These are phyloP conservation scores for Protonibea diacanthus DNA, from an alignment of 2,797 vertebrate species.

Conservation along the genomic window DNA sequence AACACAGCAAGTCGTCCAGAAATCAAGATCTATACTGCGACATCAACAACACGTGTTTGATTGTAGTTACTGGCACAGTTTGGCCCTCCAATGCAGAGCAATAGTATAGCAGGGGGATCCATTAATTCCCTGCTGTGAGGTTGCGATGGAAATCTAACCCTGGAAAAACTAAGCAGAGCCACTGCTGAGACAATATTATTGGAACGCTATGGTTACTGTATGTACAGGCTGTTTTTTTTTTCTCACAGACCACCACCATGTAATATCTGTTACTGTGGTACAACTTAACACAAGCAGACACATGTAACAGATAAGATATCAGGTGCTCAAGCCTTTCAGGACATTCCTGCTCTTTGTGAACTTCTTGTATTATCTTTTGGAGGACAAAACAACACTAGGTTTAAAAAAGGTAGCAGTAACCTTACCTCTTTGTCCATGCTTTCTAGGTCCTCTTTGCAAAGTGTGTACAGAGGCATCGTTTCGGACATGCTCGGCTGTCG, in stretches of 20 bases:
- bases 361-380: neutral
- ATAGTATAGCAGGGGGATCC: neutral
- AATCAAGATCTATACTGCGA: neutral
- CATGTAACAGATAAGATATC: neutral
- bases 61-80: neutral
- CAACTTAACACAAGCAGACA: neutral
- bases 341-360: neutral
- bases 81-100: neutral
- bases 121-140: neutral
- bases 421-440: slow-evolving; percentile 99
- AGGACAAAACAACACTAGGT: neutral
- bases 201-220: too few species aligned
- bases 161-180: neutral
- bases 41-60: neutral
- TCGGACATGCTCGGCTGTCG: slow-evolving; percentile 98
- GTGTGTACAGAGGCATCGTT: slow-evolving; percentile 94
- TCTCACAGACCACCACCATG: neutral
- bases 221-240: neutral
- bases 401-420: too few species aligned
- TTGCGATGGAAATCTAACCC: neutral
- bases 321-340: neutral
- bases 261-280: neutral
- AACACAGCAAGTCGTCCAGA: neutral
- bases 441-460: slow-evolving; percentile 98
- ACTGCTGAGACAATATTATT: neutral